Conservation (phyloP, 1,140 invertebrate genomes). For the Maconellicoccus hirsutus region DNA sequence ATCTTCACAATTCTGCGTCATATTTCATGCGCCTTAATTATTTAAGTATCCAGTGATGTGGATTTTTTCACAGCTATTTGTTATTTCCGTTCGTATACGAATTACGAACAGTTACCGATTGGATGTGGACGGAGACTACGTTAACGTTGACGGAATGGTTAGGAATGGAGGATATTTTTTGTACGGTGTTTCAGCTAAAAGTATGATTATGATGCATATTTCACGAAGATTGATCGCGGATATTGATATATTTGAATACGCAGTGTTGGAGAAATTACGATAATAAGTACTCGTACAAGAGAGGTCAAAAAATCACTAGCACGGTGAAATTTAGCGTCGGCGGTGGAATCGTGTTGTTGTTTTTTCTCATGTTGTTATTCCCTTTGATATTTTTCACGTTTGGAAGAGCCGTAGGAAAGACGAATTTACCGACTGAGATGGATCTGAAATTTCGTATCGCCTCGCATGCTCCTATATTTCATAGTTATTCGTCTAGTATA, state of each 20-base stretch:
- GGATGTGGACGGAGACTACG: constrained; percentile 24
- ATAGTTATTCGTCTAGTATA: not conserved
- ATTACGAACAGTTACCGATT: constrained; percentile 23
- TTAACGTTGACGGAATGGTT: constrained; percentile 26
- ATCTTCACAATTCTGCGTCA: not conserved
- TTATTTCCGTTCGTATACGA: constrained; percentile 25
- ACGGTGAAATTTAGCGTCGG: constrained; percentile 1
- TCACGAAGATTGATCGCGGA: not conserved
- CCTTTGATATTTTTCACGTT: constrained; percentile 23
- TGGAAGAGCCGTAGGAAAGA: not conserved
- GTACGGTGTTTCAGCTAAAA: constrained; percentile 14
- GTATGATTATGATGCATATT: not conserved
- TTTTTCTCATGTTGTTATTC: constrained; percentile 23
- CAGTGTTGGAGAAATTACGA: constrained; percentile 17
- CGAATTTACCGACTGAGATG: constrained; percentile 2
- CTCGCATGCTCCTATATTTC: constrained; percentile 11
- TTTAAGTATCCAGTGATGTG: too few relatives aligned
- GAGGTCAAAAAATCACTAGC: not conserved
- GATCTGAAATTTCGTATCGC: not conserved
- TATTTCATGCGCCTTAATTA: too few relatives aligned
- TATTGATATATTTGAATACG: not conserved
- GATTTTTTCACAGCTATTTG: constrained; percentile 22
- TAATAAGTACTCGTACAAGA: constrained; percentile 6
- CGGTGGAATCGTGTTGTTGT: constrained; percentile 1
- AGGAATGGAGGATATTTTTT: constrained; percentile 24